phyloP scores from a whole-genome alignment of 2,888 invertebrate species.

The Congeria kusceri region DNA sequence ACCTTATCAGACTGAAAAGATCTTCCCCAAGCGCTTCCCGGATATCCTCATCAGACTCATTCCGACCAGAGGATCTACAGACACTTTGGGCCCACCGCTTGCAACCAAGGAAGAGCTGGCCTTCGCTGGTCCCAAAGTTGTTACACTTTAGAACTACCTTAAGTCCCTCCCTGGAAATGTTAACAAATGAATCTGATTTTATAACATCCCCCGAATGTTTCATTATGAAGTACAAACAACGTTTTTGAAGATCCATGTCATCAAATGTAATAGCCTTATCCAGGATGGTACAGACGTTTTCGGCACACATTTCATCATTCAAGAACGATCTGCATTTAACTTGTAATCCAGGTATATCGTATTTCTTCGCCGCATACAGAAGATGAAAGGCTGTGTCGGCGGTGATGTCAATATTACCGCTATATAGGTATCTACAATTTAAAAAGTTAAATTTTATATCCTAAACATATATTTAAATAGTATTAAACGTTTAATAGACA shows the following conservation, averaged over 20 bases:
- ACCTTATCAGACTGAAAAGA: too few relatives aligned
- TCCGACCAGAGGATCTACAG: too few relatives aligned
- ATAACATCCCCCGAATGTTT: background rate
- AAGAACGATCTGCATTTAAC: background rate
- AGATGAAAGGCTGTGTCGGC: background rate
- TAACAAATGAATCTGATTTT: background rate
- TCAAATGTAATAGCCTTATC: background rate
- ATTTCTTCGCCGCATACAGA: background rate
- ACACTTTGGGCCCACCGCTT: too few relatives aligned
- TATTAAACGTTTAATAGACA: too few relatives aligned
- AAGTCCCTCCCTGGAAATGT: background rate
- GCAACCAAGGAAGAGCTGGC: too few relatives aligned
- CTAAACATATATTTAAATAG: too few relatives aligned
- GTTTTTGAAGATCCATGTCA: background rate
- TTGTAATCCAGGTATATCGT: background rate
- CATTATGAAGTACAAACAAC: background rate
- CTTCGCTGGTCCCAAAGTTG: background rate
- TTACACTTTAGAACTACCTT: background rate
- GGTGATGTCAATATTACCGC: background rate
- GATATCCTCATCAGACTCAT: too few relatives aligned
- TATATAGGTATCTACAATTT: constrained; percentile 3
- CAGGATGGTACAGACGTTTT: constrained; percentile 5
- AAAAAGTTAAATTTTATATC: too few relatives aligned
- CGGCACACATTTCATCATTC: background rate
- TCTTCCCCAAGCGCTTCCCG: too few relatives aligned